Evolutionary conservation across 2,113 vertebrate species (phyloP).

Genomic region (Megatriorchis doriae): DNA sequence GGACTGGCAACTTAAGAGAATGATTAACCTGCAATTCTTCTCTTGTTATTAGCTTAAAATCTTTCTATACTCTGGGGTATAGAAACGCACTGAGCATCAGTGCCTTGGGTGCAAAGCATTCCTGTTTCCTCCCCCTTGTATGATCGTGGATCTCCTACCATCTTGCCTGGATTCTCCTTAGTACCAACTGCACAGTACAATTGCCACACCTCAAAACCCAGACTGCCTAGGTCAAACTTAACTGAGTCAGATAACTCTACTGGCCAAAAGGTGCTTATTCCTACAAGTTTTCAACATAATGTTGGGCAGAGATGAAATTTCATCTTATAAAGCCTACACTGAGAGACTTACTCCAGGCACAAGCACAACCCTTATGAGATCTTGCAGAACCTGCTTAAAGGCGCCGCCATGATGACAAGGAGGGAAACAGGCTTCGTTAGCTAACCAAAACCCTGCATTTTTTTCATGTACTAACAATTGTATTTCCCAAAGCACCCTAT

Average conservation of each 20-base stretch:
- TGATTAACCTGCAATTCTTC: not conserved
- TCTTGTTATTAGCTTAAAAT: no score
- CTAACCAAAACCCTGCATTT: not conserved
- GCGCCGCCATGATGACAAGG: not conserved
- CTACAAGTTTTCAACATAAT: not conserved
- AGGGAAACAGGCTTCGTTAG: not conserved
- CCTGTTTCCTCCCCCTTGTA: no score
- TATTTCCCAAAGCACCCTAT: not conserved
- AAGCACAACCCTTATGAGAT: not conserved
- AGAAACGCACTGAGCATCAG: not conserved
- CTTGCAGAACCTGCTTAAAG: not conserved
- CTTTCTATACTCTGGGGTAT: not conserved
- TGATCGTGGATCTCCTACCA: not conserved
- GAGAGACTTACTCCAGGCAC: not conserved
- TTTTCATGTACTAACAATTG: not conserved
- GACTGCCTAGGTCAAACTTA: no score
- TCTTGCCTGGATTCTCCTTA: not conserved
- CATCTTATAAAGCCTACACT: not conserved
- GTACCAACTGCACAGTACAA: no score
- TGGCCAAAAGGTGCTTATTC: not conserved
- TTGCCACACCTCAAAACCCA: not conserved
- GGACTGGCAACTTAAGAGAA: not conserved
- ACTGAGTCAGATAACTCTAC: not conserved
- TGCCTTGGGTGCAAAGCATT: not conserved
- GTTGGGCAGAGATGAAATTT: not conserved